Percentiles rank a stretch among this genome's conserved stretches.
Evolutionary conservation across 37 sponge, comb jelly and placozoan genomes (phyloP).

Genomic region (Bolinopsis microptera): DNA sequence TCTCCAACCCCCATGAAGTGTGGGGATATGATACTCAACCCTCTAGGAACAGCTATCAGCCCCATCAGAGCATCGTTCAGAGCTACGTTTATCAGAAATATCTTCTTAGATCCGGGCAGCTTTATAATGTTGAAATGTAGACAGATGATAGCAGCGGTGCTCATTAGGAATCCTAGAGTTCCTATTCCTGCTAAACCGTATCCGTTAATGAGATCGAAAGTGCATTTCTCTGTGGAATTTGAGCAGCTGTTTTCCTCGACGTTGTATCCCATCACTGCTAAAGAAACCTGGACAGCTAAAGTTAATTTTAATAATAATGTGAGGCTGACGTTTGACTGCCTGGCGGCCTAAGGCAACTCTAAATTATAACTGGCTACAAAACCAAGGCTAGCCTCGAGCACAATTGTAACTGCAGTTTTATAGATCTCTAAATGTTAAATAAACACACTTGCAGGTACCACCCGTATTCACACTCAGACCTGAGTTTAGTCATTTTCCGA

Average conservation of each 20-base stretch:
- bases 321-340: too few relatives aligned
- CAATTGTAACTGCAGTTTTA: too few relatives aligned
- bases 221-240: neutral
- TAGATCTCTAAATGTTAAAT: too few relatives aligned
- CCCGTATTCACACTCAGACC: too few relatives aligned
- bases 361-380: too few relatives aligned
- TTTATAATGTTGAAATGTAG: neutral
- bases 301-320: too few relatives aligned
- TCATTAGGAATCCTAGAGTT: neutral
- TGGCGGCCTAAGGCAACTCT: too few relatives aligned
- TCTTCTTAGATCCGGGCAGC: slow-evolving; percentile 1
- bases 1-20: neutral
- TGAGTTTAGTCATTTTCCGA: too few relatives aligned
- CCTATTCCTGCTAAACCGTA: neutral
- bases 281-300: too few relatives aligned
- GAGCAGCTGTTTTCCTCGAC: neutral
- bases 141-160: neutral
- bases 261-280: too few relatives aligned
- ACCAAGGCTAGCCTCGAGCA: too few relatives aligned
- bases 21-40: slow-evolving; percentile 11
- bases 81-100: slow-evolving; percentile 11
- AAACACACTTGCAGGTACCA: too few relatives aligned
- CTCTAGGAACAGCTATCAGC: neutral
- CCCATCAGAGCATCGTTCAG: slow-evolving; percentile 1
- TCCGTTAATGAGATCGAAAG: slow-evolving; percentile 8